phyloP scores from a whole-genome alignment of 2,888 invertebrate species.

The Tipula unca region DNA sequence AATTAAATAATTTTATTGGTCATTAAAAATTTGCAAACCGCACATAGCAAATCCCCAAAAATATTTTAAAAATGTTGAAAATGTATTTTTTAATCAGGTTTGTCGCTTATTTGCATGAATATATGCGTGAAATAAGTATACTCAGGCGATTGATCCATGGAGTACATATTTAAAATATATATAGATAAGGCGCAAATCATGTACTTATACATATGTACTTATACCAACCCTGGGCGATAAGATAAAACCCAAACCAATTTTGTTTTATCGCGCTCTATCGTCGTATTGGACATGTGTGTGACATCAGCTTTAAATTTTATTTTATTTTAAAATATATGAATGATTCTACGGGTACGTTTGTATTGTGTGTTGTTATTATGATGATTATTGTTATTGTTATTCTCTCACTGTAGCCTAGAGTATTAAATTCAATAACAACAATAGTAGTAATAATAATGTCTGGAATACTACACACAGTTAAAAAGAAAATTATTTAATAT shows the following conservation, averaged over 20 bases:
- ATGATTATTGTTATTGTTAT: not conserved
- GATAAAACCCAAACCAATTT: not conserved
- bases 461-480: not conserved
- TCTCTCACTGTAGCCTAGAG: not conserved
- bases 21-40: not conserved
- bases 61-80: not conserved
- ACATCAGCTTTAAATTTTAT: not conserved
- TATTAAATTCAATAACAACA: not conserved
- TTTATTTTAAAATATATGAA: not conserved
- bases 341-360: not conserved
- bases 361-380: not conserved
- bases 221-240: not conserved
- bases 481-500: not conserved
- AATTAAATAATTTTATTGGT: not conserved
- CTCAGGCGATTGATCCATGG: not conserved
- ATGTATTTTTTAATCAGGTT: not conserved
- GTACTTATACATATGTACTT: not conserved
- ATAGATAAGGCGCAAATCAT: not conserved
- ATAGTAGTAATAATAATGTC: not conserved
- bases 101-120: not conserved
- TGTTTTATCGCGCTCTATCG: not conserved
- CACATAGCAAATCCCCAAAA: not conserved
- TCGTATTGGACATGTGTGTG: not conserved
- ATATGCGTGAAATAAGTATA: not conserved
- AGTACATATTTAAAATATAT: not conserved